Base-by-base conservation (phyloP, 2,797 vertebrate genomes). In the Takifugu ocellatus region DNA sequence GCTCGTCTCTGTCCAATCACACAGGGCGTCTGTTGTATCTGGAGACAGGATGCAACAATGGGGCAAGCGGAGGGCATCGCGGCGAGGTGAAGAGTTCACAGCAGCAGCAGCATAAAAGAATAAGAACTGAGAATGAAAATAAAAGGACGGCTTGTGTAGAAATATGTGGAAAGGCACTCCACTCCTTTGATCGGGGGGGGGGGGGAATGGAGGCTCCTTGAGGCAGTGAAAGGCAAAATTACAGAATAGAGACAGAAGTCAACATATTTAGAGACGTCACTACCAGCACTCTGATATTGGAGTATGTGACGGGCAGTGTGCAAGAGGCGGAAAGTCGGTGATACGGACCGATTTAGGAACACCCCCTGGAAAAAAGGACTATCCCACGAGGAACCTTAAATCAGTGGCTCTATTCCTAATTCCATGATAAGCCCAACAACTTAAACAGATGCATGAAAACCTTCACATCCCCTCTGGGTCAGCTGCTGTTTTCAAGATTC, bases 311-410 rank as follows among this genome's bases (percentile, higher is more conserved):
- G 79, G 64, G 66, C 50, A 58, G 81, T 70, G 78, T 83, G 71
- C 85, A 87, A 84, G 85, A 89, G 87, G 67, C 74, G 86, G 87
- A 85, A 87, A 73, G 79, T 61, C 85, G 79, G 82, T 81, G 81
- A 87, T 85, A 87, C 84, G 87, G 87, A 87, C 79, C 75, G 33
- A 79, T 75, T 74, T 72, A 62, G 71, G 49, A 31, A 74, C 61
- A 21, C 56, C 75, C 71, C 59, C 66, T 73, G 71, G 77, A 39
- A 14, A 11, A 24, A 29, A 81, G 56, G 72, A 56, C 68, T 77
- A 52, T 83, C 60, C 68, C 79, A 78, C 79, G 75, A 74, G 63
- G 49, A 61, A 49, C 63, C 67, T 58, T 61, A 66, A 39, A 3
- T 72, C 63, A 59, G 26, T 36, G 61, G 59, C 3, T 15, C 63